A percentile compares a stretch with the other conserved stretches of the same genome.
Conservation (phyloP, 2,888 invertebrate species). For the Stenoptilia bipunctidactyla region DNA sequence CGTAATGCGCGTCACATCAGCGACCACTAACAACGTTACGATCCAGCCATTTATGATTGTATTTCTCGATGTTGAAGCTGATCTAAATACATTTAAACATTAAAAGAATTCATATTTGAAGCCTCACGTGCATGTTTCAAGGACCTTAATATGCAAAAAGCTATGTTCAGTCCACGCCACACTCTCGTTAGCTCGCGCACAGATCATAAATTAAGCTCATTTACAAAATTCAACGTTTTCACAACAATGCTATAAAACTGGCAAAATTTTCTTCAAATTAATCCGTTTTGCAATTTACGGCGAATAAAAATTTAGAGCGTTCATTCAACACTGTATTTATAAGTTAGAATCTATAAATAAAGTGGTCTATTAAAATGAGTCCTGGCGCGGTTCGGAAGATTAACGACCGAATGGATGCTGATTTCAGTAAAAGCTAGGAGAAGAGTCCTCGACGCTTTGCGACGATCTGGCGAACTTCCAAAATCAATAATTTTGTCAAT, state of each 20-base stretch:
- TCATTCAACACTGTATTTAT: no score
- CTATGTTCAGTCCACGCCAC: no score
- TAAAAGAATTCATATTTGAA: no score
- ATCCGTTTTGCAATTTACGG: no score
- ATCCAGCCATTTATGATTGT: slow-evolving; percentile 31
- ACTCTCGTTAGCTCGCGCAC: no score
- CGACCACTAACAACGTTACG: slow-evolving; percentile 46
- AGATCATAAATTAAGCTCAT: no score
- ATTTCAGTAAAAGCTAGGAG: slow-evolving; percentile 56
- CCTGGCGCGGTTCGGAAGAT: slow-evolving; percentile 64
- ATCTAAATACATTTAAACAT: no score
- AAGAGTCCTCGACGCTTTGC: slow-evolving; percentile 12
- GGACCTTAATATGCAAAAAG: no score
- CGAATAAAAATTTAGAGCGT: no score
- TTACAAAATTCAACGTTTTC: background rate
- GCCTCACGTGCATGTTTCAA: no score
- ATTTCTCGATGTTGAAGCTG: slow-evolving; percentile 26
- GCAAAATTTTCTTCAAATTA: no score
- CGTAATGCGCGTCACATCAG: slow-evolving; percentile 45
- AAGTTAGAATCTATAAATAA: slow-evolving; percentile 31
- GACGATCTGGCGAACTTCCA: slow-evolving; percentile 62
- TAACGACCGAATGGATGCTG: slow-evolving; percentile 66
- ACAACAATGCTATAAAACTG: background rate
- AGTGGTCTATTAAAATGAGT: slow-evolving; percentile 69
- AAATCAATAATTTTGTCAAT: slow-evolving; percentile 58